A percentile compares a stretch with the other conserved stretches of the same genome.
These are phyloP conservation scores for Helogale parvula DNA, from an alignment of 2,113 vertebrate species.

Conservation along the genomic window DNA sequence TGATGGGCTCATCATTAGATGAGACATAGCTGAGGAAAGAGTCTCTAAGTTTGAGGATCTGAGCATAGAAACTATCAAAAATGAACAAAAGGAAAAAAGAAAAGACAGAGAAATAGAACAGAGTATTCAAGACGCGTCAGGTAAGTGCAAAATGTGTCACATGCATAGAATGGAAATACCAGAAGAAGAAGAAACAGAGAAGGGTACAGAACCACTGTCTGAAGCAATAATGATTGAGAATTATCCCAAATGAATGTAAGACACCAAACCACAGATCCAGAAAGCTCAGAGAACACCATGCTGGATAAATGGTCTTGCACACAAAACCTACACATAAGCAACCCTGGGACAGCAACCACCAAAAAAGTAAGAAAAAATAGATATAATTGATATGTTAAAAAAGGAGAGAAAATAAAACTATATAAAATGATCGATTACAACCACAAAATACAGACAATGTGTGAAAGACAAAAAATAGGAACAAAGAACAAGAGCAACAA, in stretches of 20 bases:
- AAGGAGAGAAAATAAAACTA: neutral
- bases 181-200: neutral
- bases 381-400: neutral
- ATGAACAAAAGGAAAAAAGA: neutral
- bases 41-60: neutral
- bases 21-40: neutral
- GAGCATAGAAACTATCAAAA: neutral
- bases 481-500: neutral
- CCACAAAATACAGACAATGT: neutral
- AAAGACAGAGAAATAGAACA: neutral
- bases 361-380: neutral
- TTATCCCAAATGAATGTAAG: neutral
- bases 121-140: neutral
- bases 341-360: neutral
- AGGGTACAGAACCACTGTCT: neutral
- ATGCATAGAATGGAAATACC: neutral
- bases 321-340: neutral
- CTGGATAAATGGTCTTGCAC: neutral
- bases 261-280: neutral
- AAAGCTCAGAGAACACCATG: neutral
- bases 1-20: neutral
- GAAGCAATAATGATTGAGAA: neutral
- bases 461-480: neutral
- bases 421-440: neutral
- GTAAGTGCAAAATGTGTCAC: neutral